Evolutionary conservation across 23 tunicate species (phyloP), one percentile per base, ranked within the genome.

Genomic region (Styela clava): DNA sequence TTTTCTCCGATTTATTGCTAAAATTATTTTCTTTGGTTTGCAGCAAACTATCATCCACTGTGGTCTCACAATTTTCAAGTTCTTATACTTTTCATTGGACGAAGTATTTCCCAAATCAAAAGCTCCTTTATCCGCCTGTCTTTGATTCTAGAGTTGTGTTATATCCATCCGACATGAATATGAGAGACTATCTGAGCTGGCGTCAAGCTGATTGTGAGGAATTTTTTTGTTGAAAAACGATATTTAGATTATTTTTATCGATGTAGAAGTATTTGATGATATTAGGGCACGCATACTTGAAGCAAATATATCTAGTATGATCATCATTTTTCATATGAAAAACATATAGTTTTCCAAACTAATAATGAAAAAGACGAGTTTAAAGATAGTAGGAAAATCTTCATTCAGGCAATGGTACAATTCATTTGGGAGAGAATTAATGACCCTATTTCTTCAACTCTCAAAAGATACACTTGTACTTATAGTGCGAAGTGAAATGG

Each of bases 171-270:
- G 90, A 91, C 37, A 64, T 69, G 30, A 81, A 89, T 51, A 52
- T 96, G 71, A 69, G 97, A 28, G 97, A 91, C 65, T 96, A 96
- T 71, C 73, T 91, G 62, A 83, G 97, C 78, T 96, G 99, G 99
- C 81, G 99, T 76, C 99, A 96, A 82, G 99, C 79, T 67, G 94
- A 96, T 62, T 89, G 99, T 88, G 74, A 88, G 98, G 52, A 7
- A 22, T 3, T 31, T 25, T 74, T 16, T 25, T 74, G 29, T 30
- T 22, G n/a, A 26, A 63, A 16, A 74, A 30, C 22, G 79, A 25
- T 25, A 12, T 25, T 16, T 16, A 12, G 16, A 33, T 68, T 16
- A 29, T 16, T 16, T 23, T 23, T 21, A 68, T 81, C 24, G 20
- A n/a, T 61, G 1, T 44, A 0, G n/a, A n/a, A n/a, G n/a, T n/a